These are phyloP conservation scores for Drosophila ogumai DNA, from an alignment of 1,140 invertebrate genomes.

Conservation along the genomic window DNA sequence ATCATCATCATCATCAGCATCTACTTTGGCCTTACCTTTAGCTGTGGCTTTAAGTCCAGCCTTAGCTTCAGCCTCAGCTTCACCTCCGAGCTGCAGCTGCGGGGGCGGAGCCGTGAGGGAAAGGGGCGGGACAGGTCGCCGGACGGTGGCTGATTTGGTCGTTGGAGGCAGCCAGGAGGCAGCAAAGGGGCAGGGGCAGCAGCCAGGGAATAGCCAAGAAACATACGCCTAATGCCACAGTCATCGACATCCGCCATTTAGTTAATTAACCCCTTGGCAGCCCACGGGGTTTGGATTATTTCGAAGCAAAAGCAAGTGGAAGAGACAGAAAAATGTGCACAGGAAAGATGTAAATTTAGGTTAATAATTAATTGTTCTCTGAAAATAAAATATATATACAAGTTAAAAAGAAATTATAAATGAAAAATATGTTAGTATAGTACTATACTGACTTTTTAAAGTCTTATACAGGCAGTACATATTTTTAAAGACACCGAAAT, in stretches of 20 bases:
- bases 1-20: constrained; percentile 31
- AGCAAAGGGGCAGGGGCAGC: constrained; percentile 11
- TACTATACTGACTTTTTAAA: too few relatives aligned
- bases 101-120: constrained; percentile 53
- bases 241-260: constrained; percentile 81
- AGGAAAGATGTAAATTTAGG: background rate
- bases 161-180: constrained; percentile 17
- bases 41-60: constrained; percentile 17
- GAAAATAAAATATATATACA: background rate
- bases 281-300: background rate
- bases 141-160: constrained; percentile 30
- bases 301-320: background rate
- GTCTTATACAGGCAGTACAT: too few relatives aligned
- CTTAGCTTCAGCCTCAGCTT: background rate
- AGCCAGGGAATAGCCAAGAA: constrained; percentile 57
- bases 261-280: constrained; percentile 55
- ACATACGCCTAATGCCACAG: constrained; percentile 81
- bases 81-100: constrained; percentile 40
- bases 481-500: too few relatives aligned
- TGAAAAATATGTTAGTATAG: too few relatives aligned
- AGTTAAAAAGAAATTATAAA: background rate
- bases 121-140: constrained; percentile 21
- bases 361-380: background rate
- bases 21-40: constrained; percentile 18
- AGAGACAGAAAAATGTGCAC: background rate